A percentile compares a stretch with the other conserved stretches of the same genome.
These are phyloP conservation scores for Cremastinae sp. DNA, from an alignment of 2,888 invertebrate species.

Conservation along the genomic window DNA sequence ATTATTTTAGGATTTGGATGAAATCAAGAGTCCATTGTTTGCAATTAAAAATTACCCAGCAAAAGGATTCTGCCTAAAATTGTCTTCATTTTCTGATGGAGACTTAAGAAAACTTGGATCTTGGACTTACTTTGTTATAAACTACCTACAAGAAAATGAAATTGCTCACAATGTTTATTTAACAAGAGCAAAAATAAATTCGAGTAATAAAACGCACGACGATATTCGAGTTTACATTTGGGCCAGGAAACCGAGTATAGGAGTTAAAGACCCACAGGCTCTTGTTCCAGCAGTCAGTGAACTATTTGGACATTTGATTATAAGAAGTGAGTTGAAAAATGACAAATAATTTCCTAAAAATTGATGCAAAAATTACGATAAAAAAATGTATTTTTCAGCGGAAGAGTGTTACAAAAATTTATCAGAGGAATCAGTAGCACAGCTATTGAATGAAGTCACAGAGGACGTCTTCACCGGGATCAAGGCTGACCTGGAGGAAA, in stretches of 20 bases:
- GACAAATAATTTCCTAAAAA: not conserved
- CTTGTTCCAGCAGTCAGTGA: constrained; percentile 90
- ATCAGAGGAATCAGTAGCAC: constrained; percentile 67
- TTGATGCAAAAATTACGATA: not conserved
- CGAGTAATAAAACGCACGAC: constrained; percentile 72
- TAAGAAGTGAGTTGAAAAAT: constrained; percentile 83
- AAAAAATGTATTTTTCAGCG: constrained; percentile 63
- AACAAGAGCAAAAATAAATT: constrained; percentile 81
- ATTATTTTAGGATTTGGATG: constrained; percentile 59
- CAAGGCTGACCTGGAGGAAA: constrained; percentile 53
- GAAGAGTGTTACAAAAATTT: constrained; percentile 69
- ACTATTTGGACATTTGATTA: constrained; percentile 88
- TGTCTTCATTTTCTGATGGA: constrained; percentile 77
- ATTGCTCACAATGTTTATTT: constrained; percentile 90
- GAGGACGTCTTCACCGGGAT: constrained; percentile 63
- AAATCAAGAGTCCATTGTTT: constrained; percentile 82
- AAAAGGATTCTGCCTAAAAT: constrained; percentile 87
- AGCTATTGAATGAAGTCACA: constrained; percentile 65
- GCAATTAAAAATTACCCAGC: constrained; percentile 83
- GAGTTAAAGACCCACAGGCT: constrained; percentile 82
- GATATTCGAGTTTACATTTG: constrained; percentile 85
- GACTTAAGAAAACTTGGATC: constrained; percentile 74
- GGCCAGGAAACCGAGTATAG: constrained; percentile 83
- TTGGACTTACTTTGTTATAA: constrained; percentile 81
- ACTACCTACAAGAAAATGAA: constrained; percentile 83